These are phyloP conservation scores for Morpho helenor DNA, from an alignment of 2,888 invertebrate species.

Conservation along the genomic window DNA sequence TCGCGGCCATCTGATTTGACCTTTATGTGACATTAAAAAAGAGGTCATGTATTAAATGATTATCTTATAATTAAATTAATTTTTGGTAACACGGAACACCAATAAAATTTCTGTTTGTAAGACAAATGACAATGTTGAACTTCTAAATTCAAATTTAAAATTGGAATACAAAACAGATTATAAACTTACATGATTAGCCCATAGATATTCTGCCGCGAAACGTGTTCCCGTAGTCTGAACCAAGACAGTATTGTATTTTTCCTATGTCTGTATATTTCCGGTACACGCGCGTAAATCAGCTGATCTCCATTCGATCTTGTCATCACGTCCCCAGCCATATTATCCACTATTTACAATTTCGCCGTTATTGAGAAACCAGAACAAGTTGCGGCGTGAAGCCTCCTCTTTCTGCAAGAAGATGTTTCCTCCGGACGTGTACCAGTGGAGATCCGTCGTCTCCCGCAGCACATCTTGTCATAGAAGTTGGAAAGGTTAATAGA, in stretches of 20 bases:
- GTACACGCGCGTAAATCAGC: constrained; percentile 64
- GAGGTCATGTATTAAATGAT: too few relatives aligned
- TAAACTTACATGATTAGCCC: constrained; percentile 20
- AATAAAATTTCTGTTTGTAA: too few relatives aligned
- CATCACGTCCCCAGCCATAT: constrained; percentile 51
- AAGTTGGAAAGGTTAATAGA: constrained; percentile 46
- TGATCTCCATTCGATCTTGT: constrained; percentile 71
- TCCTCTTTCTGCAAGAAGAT: constrained; percentile 71
- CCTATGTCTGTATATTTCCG: constrained; percentile 51
- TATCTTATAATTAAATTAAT: too few relatives aligned
- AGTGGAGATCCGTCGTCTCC: constrained; percentile 62
- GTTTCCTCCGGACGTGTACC: constrained; percentile 69
- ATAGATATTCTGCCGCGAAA: constrained; percentile 14
- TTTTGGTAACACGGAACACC: too few relatives aligned
- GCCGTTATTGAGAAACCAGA: constrained; percentile 43
- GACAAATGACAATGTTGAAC: too few relatives aligned
- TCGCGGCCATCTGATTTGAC: too few relatives aligned
- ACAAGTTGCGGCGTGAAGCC: constrained; percentile 40
- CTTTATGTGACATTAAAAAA: too few relatives aligned
- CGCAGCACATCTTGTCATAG: constrained; percentile 70
- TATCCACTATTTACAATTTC: constrained; percentile 65
- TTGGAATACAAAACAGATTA: neutral
- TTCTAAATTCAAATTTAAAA: neutral
- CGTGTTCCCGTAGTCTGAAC: constrained; percentile 1
- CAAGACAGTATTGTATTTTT: constrained; percentile 25